Evolutionary conservation across 2,888 invertebrate genomes (phyloP), one percentile per base, ranked within the genome.

Genomic region (Drosophila incognita): DNA sequence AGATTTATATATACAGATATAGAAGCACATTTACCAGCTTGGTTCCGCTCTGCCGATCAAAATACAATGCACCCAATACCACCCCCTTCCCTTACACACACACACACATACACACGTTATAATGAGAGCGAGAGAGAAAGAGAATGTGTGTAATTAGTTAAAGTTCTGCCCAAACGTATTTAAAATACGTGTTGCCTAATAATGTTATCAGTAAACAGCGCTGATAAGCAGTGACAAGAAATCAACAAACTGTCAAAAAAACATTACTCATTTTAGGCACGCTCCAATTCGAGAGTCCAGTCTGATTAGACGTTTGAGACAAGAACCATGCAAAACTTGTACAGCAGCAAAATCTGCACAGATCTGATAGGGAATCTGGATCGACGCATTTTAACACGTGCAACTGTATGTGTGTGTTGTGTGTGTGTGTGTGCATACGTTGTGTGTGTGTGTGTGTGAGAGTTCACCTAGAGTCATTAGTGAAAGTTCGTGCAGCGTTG

Each of bases 381-480:
- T 53, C 31, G 40, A 66, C 40, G 62, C 73, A 79, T 81, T 73
- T 79, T 33, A 64, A 69, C 79, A 79, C 78, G 78, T 77, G 69
- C 82, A 82, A 68, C 68, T 82, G 72, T 58, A 60, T 27, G 36
- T 33, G 62, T 60, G 60, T 57, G 38, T 51, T 21, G 21, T 13
- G 46, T 21, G 38, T n/a, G n/a, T 36, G 7, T 38, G 7, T 38
- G 21, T 10, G 38, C 27, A 57, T 60, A 59, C 58, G 48, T 49
- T 52, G 66, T n/a, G 56, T 61, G 61, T 4, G 27, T 53, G 46
- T 60, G 38, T 51, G 51, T 57, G 61, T 65, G 70, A 82, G 85
- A 85, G 90, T 88, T 82, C 91, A 90, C 53, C 83, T 76, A 81
- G 77, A 90, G 91, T 89, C 91, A 89, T 91, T 91, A 89, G 89